Evolutionary conservation across 2,113 vertebrate genomes (phyloP), one percentile per base, ranked within the genome.

Genomic region (Rhinogobius similis): DNA sequence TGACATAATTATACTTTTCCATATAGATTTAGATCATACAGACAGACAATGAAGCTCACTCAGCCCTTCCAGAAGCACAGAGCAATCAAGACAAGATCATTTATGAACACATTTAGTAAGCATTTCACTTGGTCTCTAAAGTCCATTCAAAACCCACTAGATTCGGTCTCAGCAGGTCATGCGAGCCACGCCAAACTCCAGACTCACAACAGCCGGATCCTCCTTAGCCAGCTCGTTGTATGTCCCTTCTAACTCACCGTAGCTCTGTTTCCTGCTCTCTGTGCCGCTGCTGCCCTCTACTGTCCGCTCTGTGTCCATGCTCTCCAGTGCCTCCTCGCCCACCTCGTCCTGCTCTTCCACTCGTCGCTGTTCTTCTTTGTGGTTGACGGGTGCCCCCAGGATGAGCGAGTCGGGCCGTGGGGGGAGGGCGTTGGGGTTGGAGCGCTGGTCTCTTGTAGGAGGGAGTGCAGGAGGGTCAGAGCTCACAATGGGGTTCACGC

Each of bases 101-200:
- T 78, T 70, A 72, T 70, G 72, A 26, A 59, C 65, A 59, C 24
- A 29, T 63, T 75, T 48, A 52, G 39, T 71, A 83, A 67, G 48
- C 64, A 26, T 43, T 27, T 48, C 50, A 73, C 61, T 83, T 50
- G 67, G 18, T 66, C 67, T 24, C 10, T 13, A 56, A 64, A 48
- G 26, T 73, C 68, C 56, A 55, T 80, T 58, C 16, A 29, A 53
- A 72, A 81, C 76, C 80, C 52, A 82, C 71, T 68, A 32, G 3
- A 65, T 77, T 87, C 56, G 66, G 55, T 79, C 80, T 93, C 93
- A 98, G 90, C 95, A 99, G 74, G 96, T 97, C 98, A 99, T 99
- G 72, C 94, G 94, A 14, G 98, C 97, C 85, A 98, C 96, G 11
- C 96, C 97, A 0, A 94, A 96, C 89, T 99, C 98, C 86, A 99